These are phyloP conservation scores for Cepaea nemoralis DNA, from an alignment of 1,140 invertebrate genomes.

Conservation along the genomic window DNA sequence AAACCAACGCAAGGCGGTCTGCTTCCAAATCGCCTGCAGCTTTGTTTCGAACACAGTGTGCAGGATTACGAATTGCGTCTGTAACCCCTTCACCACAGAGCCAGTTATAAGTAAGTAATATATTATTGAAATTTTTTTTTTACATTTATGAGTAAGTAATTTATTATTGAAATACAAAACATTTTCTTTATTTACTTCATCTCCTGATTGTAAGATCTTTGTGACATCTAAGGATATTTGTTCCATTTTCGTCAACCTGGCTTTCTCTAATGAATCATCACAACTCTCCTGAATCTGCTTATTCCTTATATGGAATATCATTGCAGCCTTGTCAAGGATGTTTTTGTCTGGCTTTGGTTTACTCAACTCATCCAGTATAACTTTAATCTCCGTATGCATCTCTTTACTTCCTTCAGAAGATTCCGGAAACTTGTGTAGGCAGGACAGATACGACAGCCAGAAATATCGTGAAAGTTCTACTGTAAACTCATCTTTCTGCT, in stretches of 20 bases:
- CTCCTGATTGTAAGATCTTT: not conserved
- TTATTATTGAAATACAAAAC: no score
- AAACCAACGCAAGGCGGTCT: no score
- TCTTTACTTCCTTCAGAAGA: not conserved
- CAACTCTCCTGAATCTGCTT: not conserved
- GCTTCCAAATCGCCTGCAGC: no score
- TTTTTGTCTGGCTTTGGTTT: not conserved
- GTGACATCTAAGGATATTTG: not conserved
- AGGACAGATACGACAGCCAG: not conserved
- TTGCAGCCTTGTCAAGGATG: not conserved
- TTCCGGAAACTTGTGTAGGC: not conserved
- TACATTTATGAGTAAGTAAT: no score
- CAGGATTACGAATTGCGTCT: no score
- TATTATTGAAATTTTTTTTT: no score
- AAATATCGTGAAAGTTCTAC: conserved; percentile 7
- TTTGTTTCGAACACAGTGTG: no score
- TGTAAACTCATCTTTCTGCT: not conserved
- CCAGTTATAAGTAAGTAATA: no score
- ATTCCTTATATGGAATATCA: not conserved
- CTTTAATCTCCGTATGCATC: not conserved
- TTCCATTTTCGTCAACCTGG: not conserved
- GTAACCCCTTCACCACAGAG: no score
- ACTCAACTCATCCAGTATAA: not conserved
- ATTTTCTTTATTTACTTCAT: no score
- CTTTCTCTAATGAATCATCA: not conserved